A percentile compares a stretch with the other conserved stretches of the same genome.
Conservation (phyloP, 1,140 invertebrate genomes). For the Pogonus chalceus region DNA sequence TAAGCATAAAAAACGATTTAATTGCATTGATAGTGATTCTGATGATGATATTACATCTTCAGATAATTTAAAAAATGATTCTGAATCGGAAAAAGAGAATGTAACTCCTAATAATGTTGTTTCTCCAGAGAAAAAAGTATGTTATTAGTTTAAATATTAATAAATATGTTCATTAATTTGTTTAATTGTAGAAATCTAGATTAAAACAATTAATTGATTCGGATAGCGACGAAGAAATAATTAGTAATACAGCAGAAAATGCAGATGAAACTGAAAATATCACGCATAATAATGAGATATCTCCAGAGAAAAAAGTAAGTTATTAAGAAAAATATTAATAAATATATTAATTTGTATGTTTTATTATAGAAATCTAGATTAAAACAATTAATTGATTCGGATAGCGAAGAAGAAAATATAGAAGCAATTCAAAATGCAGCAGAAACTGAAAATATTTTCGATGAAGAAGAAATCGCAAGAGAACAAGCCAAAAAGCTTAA, state of each 20-base stretch:
- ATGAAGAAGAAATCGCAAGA: background rate
- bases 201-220: slow-evolving; percentile 23
- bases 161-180: background rate
- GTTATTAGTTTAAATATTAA: background rate
- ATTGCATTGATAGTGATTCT: slow-evolving; percentile 9
- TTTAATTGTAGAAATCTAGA: slow-evolving; percentile 15
- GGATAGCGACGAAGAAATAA: slow-evolving; percentile 12
- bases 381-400: slow-evolving; percentile 23
- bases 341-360: background rate
- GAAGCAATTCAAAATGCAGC: slow-evolving; percentile 6
- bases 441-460: slow-evolving; percentile 10
- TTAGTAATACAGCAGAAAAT: slow-evolving; percentile 9
- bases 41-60: slow-evolving; percentile 8
- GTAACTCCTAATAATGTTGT: slow-evolving; percentile 14
- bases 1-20: slow-evolving; percentile 8
- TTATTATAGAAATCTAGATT: slow-evolving; percentile 17
- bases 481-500: background rate
- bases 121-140: slow-evolving; percentile 11
- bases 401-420: slow-evolving; percentile 18
- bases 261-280: slow-evolving; percentile 13
- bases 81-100: slow-evolving; percentile 14
- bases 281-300: slow-evolving; percentile 14
- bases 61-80: no score
- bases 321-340: background rate
- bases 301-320: slow-evolving; percentile 10